Conservation (phyloP, 2,888 invertebrate genomes). For the Odontocerum albicorne region DNA sequence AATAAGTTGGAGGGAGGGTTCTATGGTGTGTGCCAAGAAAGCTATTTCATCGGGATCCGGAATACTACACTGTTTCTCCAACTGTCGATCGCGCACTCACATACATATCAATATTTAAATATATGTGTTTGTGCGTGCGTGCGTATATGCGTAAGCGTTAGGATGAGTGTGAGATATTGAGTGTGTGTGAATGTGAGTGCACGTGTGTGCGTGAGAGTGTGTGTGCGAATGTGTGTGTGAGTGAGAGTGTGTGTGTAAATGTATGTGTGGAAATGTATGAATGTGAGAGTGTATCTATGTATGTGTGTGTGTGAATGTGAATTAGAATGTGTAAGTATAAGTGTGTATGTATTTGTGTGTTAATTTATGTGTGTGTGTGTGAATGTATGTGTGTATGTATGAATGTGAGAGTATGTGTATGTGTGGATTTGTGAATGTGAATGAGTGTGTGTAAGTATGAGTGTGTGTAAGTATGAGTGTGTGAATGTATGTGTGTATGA, state of each 20-base stretch:
- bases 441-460: background rate
- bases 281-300: background rate
- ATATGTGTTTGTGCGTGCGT: background rate
- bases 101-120: background rate
- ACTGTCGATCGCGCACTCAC: too few relatives aligned
- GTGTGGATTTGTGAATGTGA: background rate
- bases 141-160: background rate
- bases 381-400: background rate
- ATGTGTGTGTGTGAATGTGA: background rate
- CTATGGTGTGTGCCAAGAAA: too few relatives aligned
- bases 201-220: constrained; percentile 1
- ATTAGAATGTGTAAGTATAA: background rate
- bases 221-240: background rate
- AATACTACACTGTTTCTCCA: too few relatives aligned
- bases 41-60: too few relatives aligned
- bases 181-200: background rate
- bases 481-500: background rate
- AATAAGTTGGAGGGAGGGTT: too few relatives aligned
- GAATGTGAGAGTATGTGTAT: background rate
- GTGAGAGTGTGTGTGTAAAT: background rate
- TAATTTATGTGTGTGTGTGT: background rate
- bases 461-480: background rate
- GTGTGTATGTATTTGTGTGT: background rate
- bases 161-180: background rate
- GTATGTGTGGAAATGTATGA: constrained; percentile 15